These are phyloP conservation scores for Ennomos erosarius DNA, from an alignment of 2,888 invertebrate genomes.

Conservation along the genomic window DNA sequence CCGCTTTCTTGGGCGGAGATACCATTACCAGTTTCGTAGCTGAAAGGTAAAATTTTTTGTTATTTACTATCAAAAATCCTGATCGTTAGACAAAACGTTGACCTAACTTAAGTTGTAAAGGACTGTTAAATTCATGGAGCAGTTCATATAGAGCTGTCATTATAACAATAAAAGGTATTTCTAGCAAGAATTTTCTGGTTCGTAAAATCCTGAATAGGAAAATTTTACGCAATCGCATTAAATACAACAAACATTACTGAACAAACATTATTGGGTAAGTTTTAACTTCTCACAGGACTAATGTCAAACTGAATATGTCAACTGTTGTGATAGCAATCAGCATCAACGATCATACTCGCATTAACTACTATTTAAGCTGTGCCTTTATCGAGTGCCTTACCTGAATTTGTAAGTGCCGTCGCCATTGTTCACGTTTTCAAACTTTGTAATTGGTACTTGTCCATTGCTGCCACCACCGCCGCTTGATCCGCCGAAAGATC, in stretches of 20 bases:
- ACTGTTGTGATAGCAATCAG: conserved; percentile 8
- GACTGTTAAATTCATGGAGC: too few species aligned
- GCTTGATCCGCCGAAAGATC: conserved; percentile 40
- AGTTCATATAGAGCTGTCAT: too few species aligned
- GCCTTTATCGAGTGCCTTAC: conserved; percentile 58
- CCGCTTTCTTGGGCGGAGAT: conserved; percentile 87
- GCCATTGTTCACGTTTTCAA: conserved; percentile 87
- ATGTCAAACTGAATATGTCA: conserved; percentile 8
- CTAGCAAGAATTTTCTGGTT: too few species aligned
- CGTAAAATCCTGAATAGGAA: too few species aligned
- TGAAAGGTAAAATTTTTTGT: conserved; percentile 45
- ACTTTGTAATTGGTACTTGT: conserved; percentile 85
- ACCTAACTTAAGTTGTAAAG: too few species aligned
- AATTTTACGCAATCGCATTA: too few species aligned
- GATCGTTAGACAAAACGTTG: too few species aligned
- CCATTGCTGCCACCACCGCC: conserved; percentile 67
- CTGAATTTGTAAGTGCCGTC: conserved; percentile 88
- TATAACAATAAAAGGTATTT: too few species aligned
- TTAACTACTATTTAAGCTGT: too few species aligned
- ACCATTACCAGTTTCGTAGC: conserved; percentile 88
- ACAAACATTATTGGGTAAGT: not conserved
- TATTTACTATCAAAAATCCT: too few species aligned
- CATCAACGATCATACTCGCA: conserved; percentile 2
- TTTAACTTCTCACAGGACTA: conserved; percentile 6
- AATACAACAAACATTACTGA: too few species aligned